Evolutionary conservation across 2,113 vertebrate genomes (phyloP).

Genomic region (Antennarius striatus): DNA sequence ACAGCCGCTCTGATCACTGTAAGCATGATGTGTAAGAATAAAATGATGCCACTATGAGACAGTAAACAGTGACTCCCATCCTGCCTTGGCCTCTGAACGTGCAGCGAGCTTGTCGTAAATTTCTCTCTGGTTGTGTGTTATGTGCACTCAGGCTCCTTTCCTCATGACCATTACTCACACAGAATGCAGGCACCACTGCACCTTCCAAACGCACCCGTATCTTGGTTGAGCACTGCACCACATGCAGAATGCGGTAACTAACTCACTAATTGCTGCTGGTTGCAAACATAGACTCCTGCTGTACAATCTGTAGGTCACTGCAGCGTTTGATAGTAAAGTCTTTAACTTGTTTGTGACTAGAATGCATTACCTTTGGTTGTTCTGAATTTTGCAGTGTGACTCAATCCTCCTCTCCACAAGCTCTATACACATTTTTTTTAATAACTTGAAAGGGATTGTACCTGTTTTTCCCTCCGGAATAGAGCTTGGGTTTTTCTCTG

Average conservation of each 20-base stretch:
- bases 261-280: slow-evolving; percentile 22
- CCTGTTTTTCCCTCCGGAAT: slow-evolving; percentile 9
- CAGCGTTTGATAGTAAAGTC: too few species aligned
- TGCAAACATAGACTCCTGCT: slow-evolving; percentile 14
- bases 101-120: slow-evolving; percentile 32
- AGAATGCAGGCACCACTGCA: slow-evolving; percentile 28
- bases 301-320: neutral
- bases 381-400: neutral
- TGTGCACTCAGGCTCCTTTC: slow-evolving; percentile 32
- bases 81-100: slow-evolving; percentile 26
- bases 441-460: slow-evolving; percentile 10
- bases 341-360: too few species aligned
- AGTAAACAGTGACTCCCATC: slow-evolving; percentile 9
- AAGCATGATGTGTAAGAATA: neutral
- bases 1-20: neutral
- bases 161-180: slow-evolving; percentile 38
- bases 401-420: neutral
- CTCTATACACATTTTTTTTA: slow-evolving; percentile 3
- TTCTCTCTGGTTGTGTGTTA: slow-evolving; percentile 26
- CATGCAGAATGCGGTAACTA: slow-evolving; percentile 5
- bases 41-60: slow-evolving; percentile 5
- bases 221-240: slow-evolving; percentile 19
- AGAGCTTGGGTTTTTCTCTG: slow-evolving; percentile 13
- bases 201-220: slow-evolving; percentile 14
- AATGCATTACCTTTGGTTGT: too few species aligned